These are phyloP conservation scores for Nomada goodeniana DNA, from an alignment of 2,888 invertebrate genomes.

Conservation along the genomic window DNA sequence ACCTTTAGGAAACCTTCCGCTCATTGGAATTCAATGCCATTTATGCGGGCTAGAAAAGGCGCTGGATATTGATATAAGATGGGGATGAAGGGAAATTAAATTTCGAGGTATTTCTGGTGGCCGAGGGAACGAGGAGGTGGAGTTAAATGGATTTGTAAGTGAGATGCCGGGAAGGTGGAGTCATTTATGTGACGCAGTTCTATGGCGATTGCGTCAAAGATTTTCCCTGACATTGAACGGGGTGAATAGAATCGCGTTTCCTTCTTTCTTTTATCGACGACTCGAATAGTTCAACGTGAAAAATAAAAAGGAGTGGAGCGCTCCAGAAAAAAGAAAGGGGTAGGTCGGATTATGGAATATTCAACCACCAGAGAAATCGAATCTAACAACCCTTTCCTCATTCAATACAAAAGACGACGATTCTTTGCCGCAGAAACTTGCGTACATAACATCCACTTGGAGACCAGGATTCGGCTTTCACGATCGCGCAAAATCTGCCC, in stretches of 20 bases:
- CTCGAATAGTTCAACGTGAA: no score
- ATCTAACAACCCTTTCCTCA: no score
- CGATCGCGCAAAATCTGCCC: background rate
- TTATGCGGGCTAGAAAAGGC: background rate
- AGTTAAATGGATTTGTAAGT: constrained; percentile 13
- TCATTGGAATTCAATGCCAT: background rate
- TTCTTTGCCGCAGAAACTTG: background rate
- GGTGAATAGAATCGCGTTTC: no score
- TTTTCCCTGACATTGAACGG: no score
- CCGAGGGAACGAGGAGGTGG: background rate
- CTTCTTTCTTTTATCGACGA: no score
- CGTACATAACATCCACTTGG: no score
- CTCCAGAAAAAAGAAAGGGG: no score
- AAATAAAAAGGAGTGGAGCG: no score
- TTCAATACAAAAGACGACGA: background rate
- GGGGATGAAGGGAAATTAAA: constrained; percentile 3
- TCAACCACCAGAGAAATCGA: no score
- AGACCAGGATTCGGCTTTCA: no score
- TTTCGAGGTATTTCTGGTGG: background rate
- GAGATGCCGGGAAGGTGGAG: background rate
- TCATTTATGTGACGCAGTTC: background rate
- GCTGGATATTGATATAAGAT: background rate
- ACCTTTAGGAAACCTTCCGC: background rate
- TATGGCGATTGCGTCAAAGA: no score
- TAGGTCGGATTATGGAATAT: no score